Base-by-base conservation (phyloP, 1,140 invertebrate genomes). In the Lanistes nyassanus region DNA sequence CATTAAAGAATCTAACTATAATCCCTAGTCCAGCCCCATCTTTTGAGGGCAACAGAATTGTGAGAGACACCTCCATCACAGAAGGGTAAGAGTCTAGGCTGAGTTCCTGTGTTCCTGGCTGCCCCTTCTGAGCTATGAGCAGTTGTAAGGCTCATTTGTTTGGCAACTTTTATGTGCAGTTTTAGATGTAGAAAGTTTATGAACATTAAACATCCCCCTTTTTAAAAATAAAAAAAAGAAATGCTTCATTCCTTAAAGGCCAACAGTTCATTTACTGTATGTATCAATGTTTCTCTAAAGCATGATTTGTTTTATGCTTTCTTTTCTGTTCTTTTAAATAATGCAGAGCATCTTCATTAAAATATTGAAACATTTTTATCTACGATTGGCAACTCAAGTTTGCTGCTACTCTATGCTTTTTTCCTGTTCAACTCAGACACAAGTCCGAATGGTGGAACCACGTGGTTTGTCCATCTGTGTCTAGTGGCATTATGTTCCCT, bases 1-100 rank as follows among this genome's bases (percentile, higher is more conserved):
- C 68, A n/a, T 4, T 71, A n/a, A 55, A 58, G 51, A 71, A 71
- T 31, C 51, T 71, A 51, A 71, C 68, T 3, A 71, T 71, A 16
- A 51, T 71, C 5, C 68, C 68, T n/a, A 71, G 68, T 58, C 56
- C 68, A 4, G 37, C 68, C 3, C 51, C 68, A 23, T 55, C 47
- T 34, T 56, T 34, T 31, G 68, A 71, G 51, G 31, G 34, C 51
- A 42, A 34, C 29, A 55, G 56, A 23, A 37, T 71, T 55, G 53
- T 71, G 19, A 31, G 23, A 23, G 51, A 56, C 29, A 71, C 9
- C 34, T 31, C 34, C 26, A 31, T 34, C 21, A 36, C 23, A 31
- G 64, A 66, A 36, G 36, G 34, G 26, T 66, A 23, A 7, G 2
- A 66, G 21, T 23, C n/a, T n/a, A n/a, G n/a, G n/a, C n/a, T n/a